Conservation (phyloP, 2,888 invertebrate species). For the Didymodactylos carnosus region DNA sequence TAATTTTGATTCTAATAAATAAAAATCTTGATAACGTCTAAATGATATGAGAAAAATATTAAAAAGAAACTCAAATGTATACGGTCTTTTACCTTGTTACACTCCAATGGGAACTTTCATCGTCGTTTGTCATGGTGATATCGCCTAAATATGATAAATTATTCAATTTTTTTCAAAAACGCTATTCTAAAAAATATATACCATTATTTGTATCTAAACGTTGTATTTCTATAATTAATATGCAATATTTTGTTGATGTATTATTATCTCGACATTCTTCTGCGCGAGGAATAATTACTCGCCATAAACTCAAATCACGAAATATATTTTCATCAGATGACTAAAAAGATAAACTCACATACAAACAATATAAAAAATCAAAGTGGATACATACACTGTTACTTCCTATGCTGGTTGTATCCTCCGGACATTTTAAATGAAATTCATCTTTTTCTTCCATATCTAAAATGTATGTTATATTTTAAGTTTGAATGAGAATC, state of each 20-base stretch:
- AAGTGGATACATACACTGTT: background rate
- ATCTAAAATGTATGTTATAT: background rate
- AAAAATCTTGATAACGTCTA: slow-evolving; percentile 1
- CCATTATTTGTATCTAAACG: background rate
- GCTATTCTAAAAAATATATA: too few relatives aligned
- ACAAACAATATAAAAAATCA: background rate
- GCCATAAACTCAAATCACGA: background rate
- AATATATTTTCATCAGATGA: background rate
- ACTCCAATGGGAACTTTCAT: background rate
- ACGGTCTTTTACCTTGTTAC: background rate
- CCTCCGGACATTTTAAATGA: background rate
- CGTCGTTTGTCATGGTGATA: background rate
- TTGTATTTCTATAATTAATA: background rate
- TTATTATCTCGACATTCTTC: background rate
- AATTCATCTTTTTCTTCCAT: background rate
- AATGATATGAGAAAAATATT: background rate
- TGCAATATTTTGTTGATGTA: background rate
- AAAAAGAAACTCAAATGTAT: background rate
- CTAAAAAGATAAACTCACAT: background rate
- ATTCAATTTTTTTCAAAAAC: background rate
- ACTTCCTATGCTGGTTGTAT: background rate
- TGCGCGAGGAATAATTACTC: background rate
- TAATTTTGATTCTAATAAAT: background rate
- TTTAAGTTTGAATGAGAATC: background rate
- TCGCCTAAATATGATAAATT: background rate